Percentiles rank a stretch among this genome's conserved stretches.
Evolutionary conservation across 2,888 invertebrate species (phyloP).

Genomic region (Thelaira solivaga): DNA sequence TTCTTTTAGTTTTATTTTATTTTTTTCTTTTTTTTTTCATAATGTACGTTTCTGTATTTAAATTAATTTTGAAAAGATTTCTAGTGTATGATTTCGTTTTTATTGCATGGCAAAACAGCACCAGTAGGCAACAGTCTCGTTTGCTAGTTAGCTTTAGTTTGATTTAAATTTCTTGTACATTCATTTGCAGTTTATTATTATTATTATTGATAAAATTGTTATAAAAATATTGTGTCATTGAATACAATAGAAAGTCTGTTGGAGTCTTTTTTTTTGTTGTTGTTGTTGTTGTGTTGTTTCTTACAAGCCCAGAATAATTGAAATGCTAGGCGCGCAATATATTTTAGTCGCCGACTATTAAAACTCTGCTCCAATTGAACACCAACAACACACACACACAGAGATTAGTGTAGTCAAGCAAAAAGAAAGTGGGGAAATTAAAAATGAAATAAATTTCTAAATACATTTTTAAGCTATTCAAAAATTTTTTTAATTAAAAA

Average conservation of each 20-base stretch:
- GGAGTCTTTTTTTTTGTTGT: too few species aligned
- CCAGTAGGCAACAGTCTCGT: background rate
- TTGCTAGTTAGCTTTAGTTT: background rate
- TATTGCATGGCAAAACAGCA: background rate
- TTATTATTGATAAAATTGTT: conserved; percentile 46
- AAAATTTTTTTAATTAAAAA: too few species aligned
- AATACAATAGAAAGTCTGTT: conserved; percentile 55
- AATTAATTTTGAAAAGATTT: conserved; percentile 53
- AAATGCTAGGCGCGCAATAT: conserved; percentile 50
- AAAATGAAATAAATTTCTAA: too few species aligned
- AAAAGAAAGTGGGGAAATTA: conserved; percentile 41
- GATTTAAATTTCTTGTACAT: conserved; percentile 12
- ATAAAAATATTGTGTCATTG: conserved; percentile 52
- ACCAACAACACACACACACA: background rate
- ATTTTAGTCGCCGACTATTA: too few species aligned
- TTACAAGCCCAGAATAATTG: conserved; percentile 42
- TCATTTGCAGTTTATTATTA: conserved; percentile 22
- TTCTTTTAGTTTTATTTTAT: conserved; percentile 52
- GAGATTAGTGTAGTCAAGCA: conserved; percentile 14
- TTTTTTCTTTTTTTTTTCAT: background rate
- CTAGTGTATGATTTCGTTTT: conserved; percentile 46
- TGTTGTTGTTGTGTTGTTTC: background rate
- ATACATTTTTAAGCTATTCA: too few species aligned
- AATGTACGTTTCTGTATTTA: conserved; percentile 28
- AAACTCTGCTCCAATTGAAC: too few species aligned